These are phyloP conservation scores for Periphyllus acericola DNA, from an alignment of 2,888 invertebrate species.

Conservation along the genomic window DNA sequence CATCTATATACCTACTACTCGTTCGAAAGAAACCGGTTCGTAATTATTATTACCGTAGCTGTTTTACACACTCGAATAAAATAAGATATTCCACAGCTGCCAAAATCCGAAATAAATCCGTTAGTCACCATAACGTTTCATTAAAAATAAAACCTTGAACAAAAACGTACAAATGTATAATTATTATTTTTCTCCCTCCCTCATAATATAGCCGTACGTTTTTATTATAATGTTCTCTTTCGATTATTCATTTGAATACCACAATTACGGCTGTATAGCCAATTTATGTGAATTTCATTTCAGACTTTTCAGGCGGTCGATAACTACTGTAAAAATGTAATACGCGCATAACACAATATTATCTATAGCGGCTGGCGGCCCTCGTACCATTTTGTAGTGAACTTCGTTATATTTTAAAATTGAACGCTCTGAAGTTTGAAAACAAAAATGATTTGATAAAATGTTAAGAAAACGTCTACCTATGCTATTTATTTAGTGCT, in stretches of 20 bases:
- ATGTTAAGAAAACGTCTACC: too few relatives aligned
- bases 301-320: background rate
- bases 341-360: background rate
- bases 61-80: background rate
- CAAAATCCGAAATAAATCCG: slow-evolving; percentile 23
- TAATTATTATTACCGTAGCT: background rate
- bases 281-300: slow-evolving; percentile 6
- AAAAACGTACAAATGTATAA: slow-evolving; percentile 28
- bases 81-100: slow-evolving; percentile 37
- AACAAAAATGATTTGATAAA: too few relatives aligned
- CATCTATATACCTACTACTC: too few relatives aligned
- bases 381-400: too few relatives aligned
- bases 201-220: background rate
- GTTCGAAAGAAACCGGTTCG: slow-evolving; percentile 15
- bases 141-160: slow-evolving; percentile 49
- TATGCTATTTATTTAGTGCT: too few relatives aligned
- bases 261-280: too few relatives aligned
- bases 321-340: background rate
- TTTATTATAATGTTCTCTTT: background rate
- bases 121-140: slow-evolving; percentile 35
- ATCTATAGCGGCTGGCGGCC: too few relatives aligned
- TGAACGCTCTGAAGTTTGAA: too few relatives aligned
- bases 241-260: slow-evolving; percentile 13
- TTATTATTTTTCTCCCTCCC: slow-evolving; percentile 7
- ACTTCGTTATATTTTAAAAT: too few relatives aligned